A percentile compares a stretch with the other conserved stretches of the same genome.
phyloP scores from a whole-genome alignment of 2,113 vertebrate species.

The Oreochromis aureus region DNA sequence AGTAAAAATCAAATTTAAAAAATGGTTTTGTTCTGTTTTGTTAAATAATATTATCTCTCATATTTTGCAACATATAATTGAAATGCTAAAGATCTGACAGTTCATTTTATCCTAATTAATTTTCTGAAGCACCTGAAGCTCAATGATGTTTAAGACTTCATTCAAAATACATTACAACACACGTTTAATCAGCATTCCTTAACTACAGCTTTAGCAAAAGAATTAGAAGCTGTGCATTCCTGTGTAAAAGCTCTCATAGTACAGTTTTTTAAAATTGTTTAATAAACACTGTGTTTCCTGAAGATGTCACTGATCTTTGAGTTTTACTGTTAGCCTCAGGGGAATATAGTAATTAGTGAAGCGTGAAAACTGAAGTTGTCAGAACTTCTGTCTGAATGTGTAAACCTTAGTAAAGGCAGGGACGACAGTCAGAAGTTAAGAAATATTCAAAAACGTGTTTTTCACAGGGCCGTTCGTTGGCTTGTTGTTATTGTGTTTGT shows the following conservation, averaged over 20 bases:
- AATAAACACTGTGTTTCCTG: not conserved
- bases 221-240: not conserved
- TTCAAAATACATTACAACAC: not conserved
- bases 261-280: not conserved
- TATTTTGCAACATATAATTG: not conserved
- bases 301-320: not conserved
- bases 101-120: not conserved
- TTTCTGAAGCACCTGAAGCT: not conserved
- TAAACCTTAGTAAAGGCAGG: not conserved
- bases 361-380: fast-evolving
- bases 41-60: not conserved
- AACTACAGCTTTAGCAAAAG: not conserved
- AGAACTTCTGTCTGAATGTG: not conserved
- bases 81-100: not conserved
- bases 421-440: not conserved
- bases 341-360: not conserved
- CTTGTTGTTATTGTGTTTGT: not conserved
- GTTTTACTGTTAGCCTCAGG: not conserved
- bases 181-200: not conserved
- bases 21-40: not conserved
- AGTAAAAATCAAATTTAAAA: not conserved
- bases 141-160: not conserved
- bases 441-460: not conserved
- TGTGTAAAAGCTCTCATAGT: not conserved
- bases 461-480: not conserved